Base-by-base conservation (phyloP, 2,797 vertebrate genomes). In the Dendrocincla tyrannina region DNA sequence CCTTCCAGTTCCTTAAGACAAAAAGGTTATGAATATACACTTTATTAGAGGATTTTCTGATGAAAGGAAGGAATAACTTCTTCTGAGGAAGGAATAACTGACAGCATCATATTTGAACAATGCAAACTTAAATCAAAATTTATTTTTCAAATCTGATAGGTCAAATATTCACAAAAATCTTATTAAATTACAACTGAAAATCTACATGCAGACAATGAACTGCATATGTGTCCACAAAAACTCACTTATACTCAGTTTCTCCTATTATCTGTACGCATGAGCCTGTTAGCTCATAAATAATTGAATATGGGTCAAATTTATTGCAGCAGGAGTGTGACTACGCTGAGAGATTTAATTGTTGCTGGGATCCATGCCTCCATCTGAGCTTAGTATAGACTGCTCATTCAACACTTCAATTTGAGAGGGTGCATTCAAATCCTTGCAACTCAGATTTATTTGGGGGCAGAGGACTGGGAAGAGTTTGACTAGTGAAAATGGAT, bases 201-300 rank as follows among this genome's bases (percentile, higher is more conserved):
- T 75, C 49, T 85, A 17, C 42, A 50, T 13, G 5, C 46, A 64
- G 58, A 85, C 11, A 67, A 77, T 68, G 53, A 88, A 60, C 37
- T 6, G 27, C 35, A n/a, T 15, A 6, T 41, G 5, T 53, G 56
- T 78, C 44, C 58, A 66, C 50, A 84, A 81, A 85, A 77, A 30
- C 30, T 88, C 15, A 47, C 32, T 91, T 87, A 62, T n/a, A 41
- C 30, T 39, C 49, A 17, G 16, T 68, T 80, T 77, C 41, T 82
- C 16, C 17, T 32, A 42, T 78, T 88, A 85, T 50, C 75, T 49
- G 13, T 58, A 83, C 16, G 16, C 17, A 68, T 9, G 14, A 77
- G 50, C 10, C 41, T 76, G 12, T 89, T 95, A 85, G 89, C 32
- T 63, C 20, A 62, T 53, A 95, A 93, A 93, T 75, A 91, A 83